Evolutionary conservation across 2,888 invertebrate species (phyloP).

Genomic region (Heliconius charithonia): DNA sequence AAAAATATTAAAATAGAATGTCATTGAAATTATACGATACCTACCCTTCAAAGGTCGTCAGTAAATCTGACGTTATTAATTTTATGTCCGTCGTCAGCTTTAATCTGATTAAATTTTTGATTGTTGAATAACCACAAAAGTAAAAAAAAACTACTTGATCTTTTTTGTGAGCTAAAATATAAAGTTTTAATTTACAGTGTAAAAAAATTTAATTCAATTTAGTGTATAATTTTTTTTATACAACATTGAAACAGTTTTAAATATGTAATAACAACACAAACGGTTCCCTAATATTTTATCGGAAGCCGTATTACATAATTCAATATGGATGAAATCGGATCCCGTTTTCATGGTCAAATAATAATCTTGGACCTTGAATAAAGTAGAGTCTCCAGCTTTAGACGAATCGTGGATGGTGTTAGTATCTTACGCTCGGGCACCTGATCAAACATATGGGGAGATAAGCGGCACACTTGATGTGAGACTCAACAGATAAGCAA

Average conservation of each 20-base stretch:
- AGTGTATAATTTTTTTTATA: neutral
- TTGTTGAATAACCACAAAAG: conserved; percentile 44
- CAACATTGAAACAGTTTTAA: neutral
- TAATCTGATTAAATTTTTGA: conserved; percentile 66
- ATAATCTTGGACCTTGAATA: conserved; percentile 67
- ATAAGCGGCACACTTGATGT: conserved; percentile 81
- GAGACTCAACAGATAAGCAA: conserved; percentile 72
- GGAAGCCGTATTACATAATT: conserved; percentile 62
- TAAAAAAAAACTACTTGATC: conserved; percentile 23
- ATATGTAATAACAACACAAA: conserved; percentile 10
- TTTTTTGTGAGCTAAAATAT: conserved; percentile 3
- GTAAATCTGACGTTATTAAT: conserved; percentile 54
- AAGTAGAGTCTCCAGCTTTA: conserved; percentile 45
- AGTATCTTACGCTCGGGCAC: conserved; percentile 67
- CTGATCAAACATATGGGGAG: conserved; percentile 81
- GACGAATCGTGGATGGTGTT: conserved; percentile 61
- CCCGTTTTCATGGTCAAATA: conserved; percentile 70
- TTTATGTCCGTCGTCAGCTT: conserved; percentile 54
- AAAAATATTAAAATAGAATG: neutral
- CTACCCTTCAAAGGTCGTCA: conserved; percentile 31
- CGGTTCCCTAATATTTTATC: conserved; percentile 42
- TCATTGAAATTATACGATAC: conserved; percentile 11
- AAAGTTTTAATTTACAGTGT: neutral
- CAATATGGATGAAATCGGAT: conserved; percentile 56
- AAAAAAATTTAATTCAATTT: neutral